These are phyloP conservation scores for Camponotus fellah DNA, from an alignment of 2,888 invertebrate genomes.

Conservation along the genomic window DNA sequence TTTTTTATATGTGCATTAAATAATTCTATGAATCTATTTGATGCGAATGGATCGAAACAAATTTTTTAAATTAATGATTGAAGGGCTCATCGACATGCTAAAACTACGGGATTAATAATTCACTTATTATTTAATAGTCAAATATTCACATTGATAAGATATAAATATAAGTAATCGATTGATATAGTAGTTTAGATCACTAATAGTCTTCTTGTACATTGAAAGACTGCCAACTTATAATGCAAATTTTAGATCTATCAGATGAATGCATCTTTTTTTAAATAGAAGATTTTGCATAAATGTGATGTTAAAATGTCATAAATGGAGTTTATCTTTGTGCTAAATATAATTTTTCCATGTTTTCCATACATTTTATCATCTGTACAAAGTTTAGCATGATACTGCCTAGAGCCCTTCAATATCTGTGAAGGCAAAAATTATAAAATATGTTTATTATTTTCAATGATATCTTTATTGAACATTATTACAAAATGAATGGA, in stretches of 20 bases:
- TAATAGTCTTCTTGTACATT: background rate
- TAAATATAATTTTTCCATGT: background rate
- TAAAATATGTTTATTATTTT: background rate
- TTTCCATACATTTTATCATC: background rate
- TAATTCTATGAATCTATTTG: constrained; percentile 33
- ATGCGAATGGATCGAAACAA: constrained; percentile 38
- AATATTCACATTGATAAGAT: constrained; percentile 4
- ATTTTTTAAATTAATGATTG: constrained; percentile 27
- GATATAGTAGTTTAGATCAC: constrained; percentile 1
- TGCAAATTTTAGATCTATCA: background rate
- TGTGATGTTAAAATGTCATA: background rate
- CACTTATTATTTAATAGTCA: constrained; percentile 6
- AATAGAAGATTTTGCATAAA: background rate
- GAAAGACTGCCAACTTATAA: constrained; percentile 33
- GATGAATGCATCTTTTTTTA: background rate
- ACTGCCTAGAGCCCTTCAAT: constrained; percentile 39
- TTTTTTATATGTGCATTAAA: constrained; percentile 65
- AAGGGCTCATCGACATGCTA: constrained; percentile 41
- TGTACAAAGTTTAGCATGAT: constrained; percentile 13
- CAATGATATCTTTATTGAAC: background rate
- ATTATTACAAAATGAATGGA: constrained; percentile 3
- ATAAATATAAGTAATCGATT: constrained; percentile 15
- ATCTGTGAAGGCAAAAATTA: background rate
- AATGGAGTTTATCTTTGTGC: background rate
- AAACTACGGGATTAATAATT: constrained; percentile 6